Percentiles rank a stretch among this genome's conserved stretches.
Evolutionary conservation across 2,113 vertebrate genomes (phyloP).

Genomic region (Carassius carassius): DNA sequence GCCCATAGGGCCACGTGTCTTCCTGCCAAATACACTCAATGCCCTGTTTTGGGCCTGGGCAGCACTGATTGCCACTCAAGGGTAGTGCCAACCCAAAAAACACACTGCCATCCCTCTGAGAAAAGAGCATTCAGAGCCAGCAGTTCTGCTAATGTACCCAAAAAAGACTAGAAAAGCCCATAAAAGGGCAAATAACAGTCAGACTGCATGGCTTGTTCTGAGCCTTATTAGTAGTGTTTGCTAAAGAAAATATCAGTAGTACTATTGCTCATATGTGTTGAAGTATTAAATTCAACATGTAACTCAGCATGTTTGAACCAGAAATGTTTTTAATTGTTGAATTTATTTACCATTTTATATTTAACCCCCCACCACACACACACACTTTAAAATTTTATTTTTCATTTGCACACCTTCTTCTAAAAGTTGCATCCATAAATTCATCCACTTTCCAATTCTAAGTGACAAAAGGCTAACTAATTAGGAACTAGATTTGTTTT

Average conservation of each 20-base stretch:
- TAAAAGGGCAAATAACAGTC: constrained; percentile 10
- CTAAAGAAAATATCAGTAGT: not conserved
- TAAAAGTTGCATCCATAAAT: too few species aligned
- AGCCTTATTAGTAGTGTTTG: not conserved
- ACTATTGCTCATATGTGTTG: not conserved
- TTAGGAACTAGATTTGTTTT: too few species aligned
- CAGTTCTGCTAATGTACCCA: not conserved
- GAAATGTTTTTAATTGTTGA: too few species aligned
- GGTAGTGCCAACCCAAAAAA: not conserved
- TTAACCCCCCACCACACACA: too few species aligned
- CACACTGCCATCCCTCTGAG: constrained; percentile 8
- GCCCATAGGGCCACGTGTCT: not conserved
- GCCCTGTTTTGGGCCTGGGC: not conserved
- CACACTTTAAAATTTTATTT: not conserved
- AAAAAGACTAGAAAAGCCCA: not conserved
- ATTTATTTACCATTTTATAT: too few species aligned
- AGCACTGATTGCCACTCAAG: not conserved
- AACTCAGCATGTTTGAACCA: too few species aligned
- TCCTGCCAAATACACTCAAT: constrained; percentile 42
- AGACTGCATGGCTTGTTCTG: not conserved
- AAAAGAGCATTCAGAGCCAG: constrained; percentile 17
- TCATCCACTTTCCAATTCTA: too few species aligned
- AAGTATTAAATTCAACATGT: too few species aligned
- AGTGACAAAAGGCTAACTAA: too few species aligned
- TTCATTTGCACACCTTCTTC: not conserved